phyloP scores from a whole-genome alignment of 2,797 vertebrate genomes.

The Chaetophractus vellerosus region DNA sequence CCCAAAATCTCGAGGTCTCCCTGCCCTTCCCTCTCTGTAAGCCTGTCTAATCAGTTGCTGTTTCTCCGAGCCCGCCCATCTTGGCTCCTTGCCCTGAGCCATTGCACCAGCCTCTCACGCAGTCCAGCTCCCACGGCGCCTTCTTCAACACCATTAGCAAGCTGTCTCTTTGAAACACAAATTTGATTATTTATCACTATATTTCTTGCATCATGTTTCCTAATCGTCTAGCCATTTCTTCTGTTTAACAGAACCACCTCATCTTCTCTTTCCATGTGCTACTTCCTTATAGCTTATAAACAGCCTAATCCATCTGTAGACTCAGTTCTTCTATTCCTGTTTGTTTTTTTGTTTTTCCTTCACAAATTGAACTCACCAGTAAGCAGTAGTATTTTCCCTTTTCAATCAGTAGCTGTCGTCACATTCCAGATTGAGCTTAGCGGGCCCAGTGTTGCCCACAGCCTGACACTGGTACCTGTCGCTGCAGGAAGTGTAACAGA shows the following conservation, averaged over 20 bases:
- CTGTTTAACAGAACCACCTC: background rate
- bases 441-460: background rate
- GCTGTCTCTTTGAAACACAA: background rate
- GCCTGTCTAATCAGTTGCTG: background rate
- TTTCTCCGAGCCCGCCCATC: background rate
- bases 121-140: background rate
- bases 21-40: background rate
- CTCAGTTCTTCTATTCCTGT: background rate
- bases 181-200: background rate
- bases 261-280: background rate
- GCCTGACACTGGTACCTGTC: background rate
- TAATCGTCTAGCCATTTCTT: background rate
- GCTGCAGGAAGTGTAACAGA: background rate
- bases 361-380: background rate
- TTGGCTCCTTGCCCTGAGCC: background rate
- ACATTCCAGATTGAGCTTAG: background rate
- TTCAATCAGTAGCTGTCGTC: background rate
- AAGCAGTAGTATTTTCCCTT: background rate
- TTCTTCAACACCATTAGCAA: background rate
- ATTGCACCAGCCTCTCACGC: background rate
- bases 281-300: background rate
- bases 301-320: background rate
- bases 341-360: background rate
- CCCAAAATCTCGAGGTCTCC: background rate
- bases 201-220: background rate